These are phyloP conservation scores for Larimichthys polyactis DNA, from an alignment of 2,113 vertebrate genomes.

Conservation along the genomic window DNA sequence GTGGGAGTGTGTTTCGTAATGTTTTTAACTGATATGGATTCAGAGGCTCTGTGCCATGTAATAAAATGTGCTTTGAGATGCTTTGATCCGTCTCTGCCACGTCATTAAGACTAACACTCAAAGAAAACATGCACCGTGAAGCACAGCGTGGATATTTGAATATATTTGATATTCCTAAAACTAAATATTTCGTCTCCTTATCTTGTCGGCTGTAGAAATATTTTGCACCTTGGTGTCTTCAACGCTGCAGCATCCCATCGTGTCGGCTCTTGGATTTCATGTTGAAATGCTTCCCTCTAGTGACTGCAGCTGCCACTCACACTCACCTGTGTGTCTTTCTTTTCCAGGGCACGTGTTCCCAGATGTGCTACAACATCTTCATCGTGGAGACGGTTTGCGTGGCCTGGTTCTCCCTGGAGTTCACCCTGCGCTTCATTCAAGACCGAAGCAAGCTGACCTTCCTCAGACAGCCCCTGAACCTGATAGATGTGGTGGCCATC, in stretches of 20 bases:
- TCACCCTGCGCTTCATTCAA: slow-evolving; percentile 95
- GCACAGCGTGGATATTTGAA: background rate
- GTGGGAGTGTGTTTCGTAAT: slow-evolving; percentile 69
- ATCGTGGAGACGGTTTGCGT: slow-evolving; percentile 98
- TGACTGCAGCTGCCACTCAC: slow-evolving; percentile 18
- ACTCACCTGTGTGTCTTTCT: slow-evolving; percentile 36
- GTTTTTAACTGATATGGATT: slow-evolving; percentile 32
- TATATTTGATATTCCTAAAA: background rate
- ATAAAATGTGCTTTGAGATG: slow-evolving; percentile 32
- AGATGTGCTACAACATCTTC: slow-evolving; percentile 99
- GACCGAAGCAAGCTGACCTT: slow-evolving; percentile 95
- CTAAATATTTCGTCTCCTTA: no score
- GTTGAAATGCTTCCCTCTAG: slow-evolving; percentile 67
- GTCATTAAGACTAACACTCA: background rate
- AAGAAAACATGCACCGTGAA: background rate
- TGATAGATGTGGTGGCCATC: slow-evolving; percentile 97
- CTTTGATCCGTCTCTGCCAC: slow-evolving; percentile 28
- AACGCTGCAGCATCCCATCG: background rate
- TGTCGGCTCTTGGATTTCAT: slow-evolving; percentile 15
- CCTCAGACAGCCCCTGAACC: slow-evolving; percentile 91
- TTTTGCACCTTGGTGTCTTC: background rate
- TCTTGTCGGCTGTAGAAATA: background rate
- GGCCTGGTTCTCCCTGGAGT: slow-evolving; percentile 98
- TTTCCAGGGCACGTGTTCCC: slow-evolving; percentile 93
- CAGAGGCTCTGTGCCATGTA: no score